These are phyloP conservation scores for Diprion similis DNA, from an alignment of 1,140 invertebrate genomes.

Conservation along the genomic window DNA sequence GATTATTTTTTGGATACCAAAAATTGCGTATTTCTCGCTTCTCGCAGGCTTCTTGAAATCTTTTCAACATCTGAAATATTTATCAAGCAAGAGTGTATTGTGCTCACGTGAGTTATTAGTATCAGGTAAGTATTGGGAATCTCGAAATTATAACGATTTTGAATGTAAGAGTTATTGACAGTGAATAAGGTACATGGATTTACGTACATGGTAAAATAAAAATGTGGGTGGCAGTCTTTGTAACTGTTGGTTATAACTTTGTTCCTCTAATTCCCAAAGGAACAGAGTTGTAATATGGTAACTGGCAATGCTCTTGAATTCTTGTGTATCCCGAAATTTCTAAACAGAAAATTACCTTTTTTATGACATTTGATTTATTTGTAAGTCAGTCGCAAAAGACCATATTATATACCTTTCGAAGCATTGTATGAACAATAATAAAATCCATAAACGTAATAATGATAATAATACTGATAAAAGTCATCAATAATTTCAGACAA, in stretches of 20 bases:
- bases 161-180: neutral
- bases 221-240: slow-evolving; percentile 19
- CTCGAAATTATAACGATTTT: neutral
- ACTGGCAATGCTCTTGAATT: slow-evolving; percentile 35
- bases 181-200: slow-evolving; percentile 13
- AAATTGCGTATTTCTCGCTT: slow-evolving; percentile 24
- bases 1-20: slow-evolving; percentile 38
- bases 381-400: neutral
- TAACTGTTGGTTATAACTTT: neutral
- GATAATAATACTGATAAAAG: neutral
- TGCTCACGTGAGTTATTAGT: too few relatives aligned
- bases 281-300: slow-evolving; percentile 48
- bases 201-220: slow-evolving; percentile 25
- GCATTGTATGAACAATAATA: too few relatives aligned
- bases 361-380: neutral
- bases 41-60: slow-evolving; percentile 26
- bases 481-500: neutral
- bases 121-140: neutral
- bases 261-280: slow-evolving; percentile 25
- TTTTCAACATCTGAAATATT: slow-evolving; percentile 39
- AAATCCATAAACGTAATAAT: too few relatives aligned
- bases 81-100: too few relatives aligned
- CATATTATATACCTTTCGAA: slow-evolving; percentile 13
- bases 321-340: slow-evolving; percentile 40
- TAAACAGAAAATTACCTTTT: slow-evolving; percentile 24